phyloP scores from a whole-genome alignment of 1,140 invertebrate genomes.

The Adoxophyes honmai region DNA sequence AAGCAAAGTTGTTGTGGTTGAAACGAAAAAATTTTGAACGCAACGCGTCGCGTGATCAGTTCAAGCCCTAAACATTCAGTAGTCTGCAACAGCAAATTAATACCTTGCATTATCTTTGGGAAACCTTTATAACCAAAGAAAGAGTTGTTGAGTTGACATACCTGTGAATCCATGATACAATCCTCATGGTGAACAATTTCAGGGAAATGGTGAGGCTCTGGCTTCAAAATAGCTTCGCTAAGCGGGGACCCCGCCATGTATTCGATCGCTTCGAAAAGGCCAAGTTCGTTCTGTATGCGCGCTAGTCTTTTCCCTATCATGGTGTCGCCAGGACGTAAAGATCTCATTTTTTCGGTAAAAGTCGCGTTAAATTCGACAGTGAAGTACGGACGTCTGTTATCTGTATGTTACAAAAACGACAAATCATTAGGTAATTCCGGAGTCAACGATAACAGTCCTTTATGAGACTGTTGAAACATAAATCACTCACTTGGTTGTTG shows the following conservation, averaged over 20 bases:
- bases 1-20: no score
- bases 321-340: conserved; percentile 40
- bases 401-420: conserved; percentile 33
- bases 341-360: conserved; percentile 46
- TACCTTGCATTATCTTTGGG: no score
- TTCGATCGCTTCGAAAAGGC: conserved; percentile 63
- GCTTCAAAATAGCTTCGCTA: conserved; percentile 47
- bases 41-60: no score
- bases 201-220: conserved; percentile 44
- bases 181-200: conserved; percentile 18
- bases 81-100: no score
- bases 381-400: conserved; percentile 47
- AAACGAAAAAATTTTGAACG: no score
- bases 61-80: no score
- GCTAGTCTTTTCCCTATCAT: conserved; percentile 43
- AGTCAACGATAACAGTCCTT: no score
- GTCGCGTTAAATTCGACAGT: conserved; percentile 45
- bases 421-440: no score
- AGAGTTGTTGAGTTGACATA: no score
- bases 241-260: conserved; percentile 51
- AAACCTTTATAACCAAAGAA: background rate
- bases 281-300: conserved; percentile 59
- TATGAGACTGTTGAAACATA: no score
- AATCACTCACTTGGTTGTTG: conserved; percentile 47
- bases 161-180: conserved; percentile 33